A percentile compares a stretch with the other conserved stretches of the same genome.
Conservation (phyloP, 2,113 vertebrate genomes). For the Lepus timidus region DNA sequence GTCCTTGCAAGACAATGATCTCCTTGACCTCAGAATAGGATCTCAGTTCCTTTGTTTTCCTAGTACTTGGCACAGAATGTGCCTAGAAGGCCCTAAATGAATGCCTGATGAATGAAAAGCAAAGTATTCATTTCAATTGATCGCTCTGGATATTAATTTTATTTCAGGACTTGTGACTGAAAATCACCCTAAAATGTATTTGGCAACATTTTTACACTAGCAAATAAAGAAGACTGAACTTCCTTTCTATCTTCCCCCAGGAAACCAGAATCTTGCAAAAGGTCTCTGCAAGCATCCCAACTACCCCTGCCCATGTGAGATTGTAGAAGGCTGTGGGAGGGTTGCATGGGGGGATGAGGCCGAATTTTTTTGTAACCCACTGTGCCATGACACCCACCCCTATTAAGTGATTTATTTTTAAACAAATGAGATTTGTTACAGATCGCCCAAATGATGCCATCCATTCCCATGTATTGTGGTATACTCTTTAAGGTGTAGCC, state of each 20-base stretch:
- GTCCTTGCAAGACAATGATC: neutral
- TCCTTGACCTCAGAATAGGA: neutral
- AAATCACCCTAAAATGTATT: conserved; percentile 29
- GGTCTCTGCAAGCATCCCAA: neutral
- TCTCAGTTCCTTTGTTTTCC: neutral
- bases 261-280: neutral
- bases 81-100: neutral
- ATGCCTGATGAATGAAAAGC: conserved; percentile 34
- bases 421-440: neutral
- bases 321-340: neutral
- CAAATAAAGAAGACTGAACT: neutral
- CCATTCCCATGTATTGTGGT: neutral
- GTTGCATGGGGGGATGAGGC: neutral
- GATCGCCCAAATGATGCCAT: neutral
- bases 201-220: neutral
- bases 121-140: conserved; percentile 25
- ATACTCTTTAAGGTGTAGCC: neutral
- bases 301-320: neutral
- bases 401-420: conserved; percentile 16
- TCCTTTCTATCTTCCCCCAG: neutral
- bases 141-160: conserved; percentile 40
- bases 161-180: conserved; percentile 27
- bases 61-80: neutral
- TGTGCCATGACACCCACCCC: too few relatives aligned
- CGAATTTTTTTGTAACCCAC: conserved; percentile 26